Evolutionary conservation across 2,113 vertebrate species (phyloP).

Genomic region (Coptodon rendalli): DNA sequence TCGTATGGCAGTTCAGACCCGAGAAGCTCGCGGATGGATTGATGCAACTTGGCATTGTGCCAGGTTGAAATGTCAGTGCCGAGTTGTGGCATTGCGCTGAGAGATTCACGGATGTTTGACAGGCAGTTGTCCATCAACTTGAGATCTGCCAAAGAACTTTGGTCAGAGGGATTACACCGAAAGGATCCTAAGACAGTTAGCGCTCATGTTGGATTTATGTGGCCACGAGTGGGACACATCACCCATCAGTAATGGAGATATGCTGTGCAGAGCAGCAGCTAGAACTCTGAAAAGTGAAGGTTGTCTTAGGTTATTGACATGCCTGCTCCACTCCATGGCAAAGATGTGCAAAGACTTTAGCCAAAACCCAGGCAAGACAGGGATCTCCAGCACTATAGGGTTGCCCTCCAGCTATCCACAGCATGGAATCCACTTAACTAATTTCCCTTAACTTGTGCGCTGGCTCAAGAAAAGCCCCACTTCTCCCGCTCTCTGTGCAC

Average conservation of each 20-base stretch:
- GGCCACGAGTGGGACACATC: not conserved
- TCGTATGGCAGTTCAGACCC: not conserved
- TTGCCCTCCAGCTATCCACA: not conserved
- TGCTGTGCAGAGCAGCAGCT: not conserved
- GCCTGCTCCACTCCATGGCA: not conserved
- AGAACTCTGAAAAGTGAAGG: not conserved
- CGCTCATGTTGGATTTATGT: constrained; percentile 5
- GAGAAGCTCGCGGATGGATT: not conserved
- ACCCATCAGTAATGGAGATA: constrained; percentile 6
- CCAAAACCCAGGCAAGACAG: not conserved
- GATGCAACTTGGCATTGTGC: not conserved
- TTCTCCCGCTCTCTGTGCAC: not conserved
- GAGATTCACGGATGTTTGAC: not conserved
- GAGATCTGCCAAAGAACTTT: not conserved
- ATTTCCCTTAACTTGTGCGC: not conserved
- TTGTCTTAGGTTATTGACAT: not conserved
- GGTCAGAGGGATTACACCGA: constrained; percentile 2
- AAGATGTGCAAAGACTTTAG: not conserved
- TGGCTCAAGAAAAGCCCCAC: not conserved
- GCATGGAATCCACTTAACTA: not conserved
- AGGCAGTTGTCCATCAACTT: not conserved
- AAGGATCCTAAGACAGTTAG: not conserved
- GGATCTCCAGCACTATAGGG: not conserved
- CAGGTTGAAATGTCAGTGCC: not conserved
- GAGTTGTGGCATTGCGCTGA: not conserved